Conservation (phyloP, 2,888 invertebrate species). For the Dendrolimus pini region DNA sequence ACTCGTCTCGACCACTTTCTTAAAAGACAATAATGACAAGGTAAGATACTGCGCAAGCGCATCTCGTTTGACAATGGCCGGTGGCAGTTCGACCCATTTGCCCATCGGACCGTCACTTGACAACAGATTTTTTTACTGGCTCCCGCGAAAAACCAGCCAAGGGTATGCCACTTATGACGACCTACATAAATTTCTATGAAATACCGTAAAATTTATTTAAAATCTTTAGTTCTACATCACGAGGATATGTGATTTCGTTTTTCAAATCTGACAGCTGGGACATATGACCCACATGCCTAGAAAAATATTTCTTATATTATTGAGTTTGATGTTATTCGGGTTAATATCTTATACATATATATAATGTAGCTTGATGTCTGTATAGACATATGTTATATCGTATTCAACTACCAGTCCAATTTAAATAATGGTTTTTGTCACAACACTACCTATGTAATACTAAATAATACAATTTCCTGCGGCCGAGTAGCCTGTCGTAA, state of each 20-base stretch:
- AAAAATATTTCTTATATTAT: background rate
- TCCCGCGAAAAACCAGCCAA: slow-evolving; percentile 57
- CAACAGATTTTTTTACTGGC: slow-evolving; percentile 28
- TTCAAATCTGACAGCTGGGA: background rate
- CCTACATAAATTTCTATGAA: slow-evolving; percentile 22
- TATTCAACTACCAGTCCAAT: too few relatives aligned
- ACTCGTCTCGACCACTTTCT: background rate
- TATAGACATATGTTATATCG: too few relatives aligned
- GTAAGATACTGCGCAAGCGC: background rate
- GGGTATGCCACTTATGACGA: slow-evolving; percentile 35
- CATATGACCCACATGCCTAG: background rate
- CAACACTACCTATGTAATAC: too few relatives aligned
- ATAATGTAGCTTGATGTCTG: too few relatives aligned
- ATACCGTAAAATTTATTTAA: slow-evolving; percentile 4
- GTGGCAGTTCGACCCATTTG: slow-evolving; percentile 48
- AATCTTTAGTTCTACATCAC: background rate
- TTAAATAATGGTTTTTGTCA: too few relatives aligned
- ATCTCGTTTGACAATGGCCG: slow-evolving; percentile 51
- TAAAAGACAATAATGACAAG: too few relatives aligned
- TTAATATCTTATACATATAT: too few relatives aligned
- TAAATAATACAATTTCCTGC: too few relatives aligned
- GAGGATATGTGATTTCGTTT: background rate
- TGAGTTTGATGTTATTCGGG: too few relatives aligned
- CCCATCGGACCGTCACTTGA: slow-evolving; percentile 45
- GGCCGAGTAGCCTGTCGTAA: too few relatives aligned